These are phyloP conservation scores for Laticauda laticaudata DNA, from an alignment of 2,113 vertebrate species.

Conservation along the genomic window DNA sequence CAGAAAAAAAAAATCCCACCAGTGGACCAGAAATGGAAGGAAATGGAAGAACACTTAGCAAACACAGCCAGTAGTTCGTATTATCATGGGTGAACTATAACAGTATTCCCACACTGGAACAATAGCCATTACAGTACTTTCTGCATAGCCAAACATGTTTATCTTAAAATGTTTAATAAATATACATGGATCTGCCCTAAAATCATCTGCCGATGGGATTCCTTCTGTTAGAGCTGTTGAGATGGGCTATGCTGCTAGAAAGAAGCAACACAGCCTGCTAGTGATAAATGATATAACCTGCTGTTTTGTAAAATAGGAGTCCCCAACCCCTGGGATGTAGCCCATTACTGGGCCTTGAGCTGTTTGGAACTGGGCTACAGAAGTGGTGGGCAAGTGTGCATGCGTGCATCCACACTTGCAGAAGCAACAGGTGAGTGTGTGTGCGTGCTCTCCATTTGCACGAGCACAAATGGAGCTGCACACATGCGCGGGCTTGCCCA, in stretches of 20 bases:
- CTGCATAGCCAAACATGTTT: not conserved
- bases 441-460: too few relatives aligned
- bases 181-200: not conserved
- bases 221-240: not conserved
- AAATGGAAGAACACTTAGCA: not conserved
- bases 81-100: not conserved
- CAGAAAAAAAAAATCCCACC: not conserved
- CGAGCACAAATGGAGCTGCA: too few relatives aligned
- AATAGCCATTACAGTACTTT: not conserved
- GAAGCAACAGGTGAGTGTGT: too few relatives aligned
- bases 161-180: not conserved
- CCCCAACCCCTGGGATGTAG: too few relatives aligned
- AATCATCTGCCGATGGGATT: not conserved
- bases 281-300: not conserved
- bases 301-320: not conserved
- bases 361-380: too few relatives aligned
- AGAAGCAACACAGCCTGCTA: not conserved
- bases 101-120: not conserved
- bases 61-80: not conserved
- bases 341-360: too few relatives aligned
- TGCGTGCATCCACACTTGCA: too few relatives aligned
- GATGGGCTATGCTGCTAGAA: not conserved
- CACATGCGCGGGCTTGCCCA: too few relatives aligned
- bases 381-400: too few relatives aligned
- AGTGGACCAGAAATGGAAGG: not conserved